A percentile compares a stretch with the other conserved stretches of the same genome.
phyloP scores from a whole-genome alignment of 2,113 vertebrate genomes.

The Upupa epops region DNA sequence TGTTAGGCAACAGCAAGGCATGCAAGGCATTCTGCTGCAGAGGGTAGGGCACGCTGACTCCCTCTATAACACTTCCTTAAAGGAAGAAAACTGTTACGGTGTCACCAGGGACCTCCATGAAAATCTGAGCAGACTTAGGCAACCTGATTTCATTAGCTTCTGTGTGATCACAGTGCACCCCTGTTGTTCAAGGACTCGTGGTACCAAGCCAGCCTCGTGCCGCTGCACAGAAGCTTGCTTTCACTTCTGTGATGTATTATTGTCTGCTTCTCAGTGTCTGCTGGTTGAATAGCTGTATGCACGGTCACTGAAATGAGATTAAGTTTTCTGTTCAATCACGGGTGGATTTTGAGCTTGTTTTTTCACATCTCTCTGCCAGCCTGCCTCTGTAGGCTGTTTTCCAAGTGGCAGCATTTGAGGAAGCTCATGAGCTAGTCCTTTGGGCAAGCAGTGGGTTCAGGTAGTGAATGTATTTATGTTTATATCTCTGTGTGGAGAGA shows the following conservation, averaged over 20 bases:
- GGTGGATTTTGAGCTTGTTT: neutral
- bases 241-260: neutral
- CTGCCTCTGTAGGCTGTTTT: neutral
- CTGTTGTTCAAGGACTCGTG: neutral
- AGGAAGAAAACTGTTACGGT: neutral
- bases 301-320: neutral
- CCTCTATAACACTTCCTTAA: neutral
- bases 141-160: neutral
- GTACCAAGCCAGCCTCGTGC: neutral
- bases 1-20: neutral
- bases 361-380: neutral
- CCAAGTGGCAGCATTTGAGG: neutral
- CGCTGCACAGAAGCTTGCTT: neutral
- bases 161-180: neutral
- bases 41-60: neutral
- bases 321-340: neutral
- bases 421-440: neutral
- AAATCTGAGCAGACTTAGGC: neutral
- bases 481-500: neutral
- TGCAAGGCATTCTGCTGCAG: neutral
- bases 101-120: neutral
- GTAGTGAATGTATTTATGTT: neutral
- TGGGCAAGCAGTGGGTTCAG: neutral
- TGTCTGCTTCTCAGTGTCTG: neutral
- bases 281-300: neutral